Conservation (phyloP, 2,888 invertebrate genomes). For the Tortricodes alternella region DNA sequence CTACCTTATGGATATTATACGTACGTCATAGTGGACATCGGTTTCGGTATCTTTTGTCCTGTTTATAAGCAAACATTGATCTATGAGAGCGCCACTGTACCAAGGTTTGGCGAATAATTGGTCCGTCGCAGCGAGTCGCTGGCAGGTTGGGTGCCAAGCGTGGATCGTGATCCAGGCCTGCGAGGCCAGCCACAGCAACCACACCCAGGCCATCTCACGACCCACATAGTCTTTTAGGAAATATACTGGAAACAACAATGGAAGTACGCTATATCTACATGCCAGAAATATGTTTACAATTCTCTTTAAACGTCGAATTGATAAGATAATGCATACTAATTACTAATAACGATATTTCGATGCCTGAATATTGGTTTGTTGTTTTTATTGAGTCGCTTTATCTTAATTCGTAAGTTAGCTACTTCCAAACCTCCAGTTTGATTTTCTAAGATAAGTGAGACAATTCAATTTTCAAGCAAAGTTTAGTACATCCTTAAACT, state of each 20-base stretch:
- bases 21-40: constrained; percentile 73
- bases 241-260: constrained; percentile 52
- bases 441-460: no score
- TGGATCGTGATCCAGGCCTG: constrained; percentile 94
- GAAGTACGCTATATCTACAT: not conserved
- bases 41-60: constrained; percentile 87
- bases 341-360: no score
- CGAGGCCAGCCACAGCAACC: constrained; percentile 91
- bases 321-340: no score
- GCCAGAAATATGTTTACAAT: no score
- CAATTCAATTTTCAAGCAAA: no score
- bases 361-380: no score
- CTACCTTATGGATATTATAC: not conserved
- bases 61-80: constrained; percentile 92
- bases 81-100: constrained; percentile 91
- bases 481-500: no score
- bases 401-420: no score
- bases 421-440: no score
- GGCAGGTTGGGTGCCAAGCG: constrained; percentile 92
- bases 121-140: constrained; percentile 92
- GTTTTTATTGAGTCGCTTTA: no score
- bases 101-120: constrained; percentile 92
- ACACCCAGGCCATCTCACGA: constrained; percentile 88
- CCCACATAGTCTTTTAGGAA: constrained; percentile 80
- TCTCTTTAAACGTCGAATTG: no score